Evolutionary conservation across 2,888 invertebrate genomes (phyloP).

Genomic region (Deilephila porcellus): DNA sequence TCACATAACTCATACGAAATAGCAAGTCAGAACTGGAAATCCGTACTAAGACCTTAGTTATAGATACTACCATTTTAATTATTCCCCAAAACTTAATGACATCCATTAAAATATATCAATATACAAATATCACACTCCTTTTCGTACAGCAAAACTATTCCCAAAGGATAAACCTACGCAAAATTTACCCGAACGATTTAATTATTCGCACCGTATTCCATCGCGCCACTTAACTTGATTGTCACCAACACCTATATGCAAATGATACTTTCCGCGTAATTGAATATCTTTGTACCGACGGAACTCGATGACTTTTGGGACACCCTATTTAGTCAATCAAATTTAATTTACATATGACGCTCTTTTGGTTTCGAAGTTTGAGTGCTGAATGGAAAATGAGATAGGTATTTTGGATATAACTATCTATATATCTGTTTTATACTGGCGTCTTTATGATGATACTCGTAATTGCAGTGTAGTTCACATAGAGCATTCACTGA

Average conservation of each 20-base stretch:
- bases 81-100: no score
- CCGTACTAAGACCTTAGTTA: no score
- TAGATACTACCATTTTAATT: neutral
- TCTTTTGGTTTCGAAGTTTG: conserved; percentile 30
- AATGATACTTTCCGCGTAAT: conserved; percentile 78
- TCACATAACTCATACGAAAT: no score
- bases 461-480: no score
- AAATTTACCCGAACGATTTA: conserved; percentile 70
- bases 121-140: neutral
- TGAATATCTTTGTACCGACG: conserved; percentile 78
- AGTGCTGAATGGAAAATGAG: neutral
- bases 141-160: neutral
- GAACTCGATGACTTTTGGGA: conserved; percentile 66
- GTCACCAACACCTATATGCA: conserved; percentile 81
- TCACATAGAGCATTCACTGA: no score
- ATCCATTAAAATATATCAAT: neutral
- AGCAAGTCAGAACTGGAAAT: no score
- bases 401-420: neutral
- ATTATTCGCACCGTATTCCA: conserved; percentile 69
- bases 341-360: conserved; percentile 33
- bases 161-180: conserved; percentile 41
- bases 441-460: no score
- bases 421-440: no score
- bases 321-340: conserved; percentile 42
- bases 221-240: conserved; percentile 78